Evolutionary conservation across 2,113 vertebrate species (phyloP).

Genomic region (Percopsis transmontana): DNA sequence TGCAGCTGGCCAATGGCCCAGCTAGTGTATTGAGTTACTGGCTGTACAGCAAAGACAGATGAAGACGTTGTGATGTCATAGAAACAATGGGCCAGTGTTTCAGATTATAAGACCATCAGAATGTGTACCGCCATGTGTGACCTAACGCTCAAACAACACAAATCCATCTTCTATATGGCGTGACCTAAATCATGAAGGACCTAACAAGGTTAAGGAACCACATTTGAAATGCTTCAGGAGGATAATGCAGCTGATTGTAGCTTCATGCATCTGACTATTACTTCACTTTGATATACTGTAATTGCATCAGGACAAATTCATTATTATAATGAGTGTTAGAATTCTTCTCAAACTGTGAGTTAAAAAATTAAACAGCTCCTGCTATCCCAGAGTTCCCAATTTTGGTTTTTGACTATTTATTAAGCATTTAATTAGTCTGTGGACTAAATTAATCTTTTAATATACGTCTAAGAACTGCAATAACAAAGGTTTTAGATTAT

Average conservation of each 20-base stretch:
- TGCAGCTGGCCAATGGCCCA: conserved; percentile 36
- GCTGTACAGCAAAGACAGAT: conserved; percentile 35
- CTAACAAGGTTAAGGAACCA: background rate
- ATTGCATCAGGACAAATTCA: background rate
- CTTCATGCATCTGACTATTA: background rate
- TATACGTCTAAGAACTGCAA: background rate
- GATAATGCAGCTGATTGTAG: background rate
- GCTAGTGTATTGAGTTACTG: conserved; percentile 44
- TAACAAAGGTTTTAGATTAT: no score
- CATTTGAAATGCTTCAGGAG: conserved; percentile 1
- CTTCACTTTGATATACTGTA: background rate
- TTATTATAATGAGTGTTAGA: no score
- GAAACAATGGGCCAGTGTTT: conserved; percentile 43
- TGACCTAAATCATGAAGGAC: conserved; percentile 6
- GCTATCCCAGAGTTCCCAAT: background rate
- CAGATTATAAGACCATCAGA: conserved; percentile 49
- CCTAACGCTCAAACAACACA: conserved; percentile 32
- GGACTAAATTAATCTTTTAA: no score
- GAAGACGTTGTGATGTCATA: conserved; percentile 55
- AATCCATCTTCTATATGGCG: background rate
- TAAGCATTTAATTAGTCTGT: background rate
- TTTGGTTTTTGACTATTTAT: background rate
- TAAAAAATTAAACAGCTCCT: no score
- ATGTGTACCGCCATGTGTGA: conserved; percentile 34
- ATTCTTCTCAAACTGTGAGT: no score